A percentile compares a stretch with the other conserved stretches of the same genome.
Evolutionary conservation across 2,113 vertebrate genomes (phyloP).

Genomic region (Lophotis ruficrista): DNA sequence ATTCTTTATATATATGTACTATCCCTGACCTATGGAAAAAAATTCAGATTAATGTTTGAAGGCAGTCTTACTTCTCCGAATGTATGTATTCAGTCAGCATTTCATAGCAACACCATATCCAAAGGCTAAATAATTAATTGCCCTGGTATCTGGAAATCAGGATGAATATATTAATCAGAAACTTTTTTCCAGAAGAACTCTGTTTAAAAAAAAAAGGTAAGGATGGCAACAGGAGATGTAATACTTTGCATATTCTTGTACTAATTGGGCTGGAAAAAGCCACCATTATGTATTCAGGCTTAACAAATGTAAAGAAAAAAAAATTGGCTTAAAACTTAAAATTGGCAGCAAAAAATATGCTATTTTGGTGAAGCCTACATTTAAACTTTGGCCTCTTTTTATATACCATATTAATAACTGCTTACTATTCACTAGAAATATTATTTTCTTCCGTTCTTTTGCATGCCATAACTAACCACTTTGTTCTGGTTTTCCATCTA

Average conservation of each 20-base stretch:
- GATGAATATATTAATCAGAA: background rate
- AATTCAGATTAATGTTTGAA: background rate
- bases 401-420: background rate
- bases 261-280: background rate
- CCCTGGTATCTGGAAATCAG: background rate
- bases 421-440: background rate
- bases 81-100: background rate
- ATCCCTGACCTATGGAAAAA: background rate
- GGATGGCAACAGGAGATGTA: background rate
- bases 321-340: background rate
- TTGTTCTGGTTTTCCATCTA: background rate
- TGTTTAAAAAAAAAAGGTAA: background rate
- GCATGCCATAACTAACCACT: background rate
- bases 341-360: background rate
- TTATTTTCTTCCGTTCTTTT: slow-evolving; percentile 11
- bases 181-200: background rate
- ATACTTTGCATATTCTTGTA: background rate
- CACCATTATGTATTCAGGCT: background rate
- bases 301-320: background rate
- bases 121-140: background rate
- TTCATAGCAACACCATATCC: background rate
- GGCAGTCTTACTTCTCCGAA: background rate
- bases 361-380: background rate
- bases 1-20: background rate
- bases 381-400: background rate